A percentile compares a stretch with the other conserved stretches of the same genome.
phyloP scores from a whole-genome alignment of 1,140 invertebrate genomes.

The Drosophila ambigua region DNA sequence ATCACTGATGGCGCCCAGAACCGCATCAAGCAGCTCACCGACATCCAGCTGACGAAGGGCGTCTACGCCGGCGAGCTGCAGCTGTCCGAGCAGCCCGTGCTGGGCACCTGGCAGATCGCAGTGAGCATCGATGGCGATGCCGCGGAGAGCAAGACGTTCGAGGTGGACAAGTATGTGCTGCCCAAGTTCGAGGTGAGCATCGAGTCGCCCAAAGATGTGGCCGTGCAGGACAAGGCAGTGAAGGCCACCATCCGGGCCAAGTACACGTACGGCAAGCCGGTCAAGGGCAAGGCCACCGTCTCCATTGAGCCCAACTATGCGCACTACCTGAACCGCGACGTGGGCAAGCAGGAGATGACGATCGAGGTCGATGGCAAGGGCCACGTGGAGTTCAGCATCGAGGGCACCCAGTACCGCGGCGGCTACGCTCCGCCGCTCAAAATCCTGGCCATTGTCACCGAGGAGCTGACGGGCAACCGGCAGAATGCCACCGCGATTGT shows the following conservation, averaged over 20 bases:
- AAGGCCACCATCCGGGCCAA: slow-evolving; percentile 91
- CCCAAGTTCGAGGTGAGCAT: slow-evolving; percentile 96
- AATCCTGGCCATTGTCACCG: slow-evolving; percentile 90
- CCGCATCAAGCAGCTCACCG: slow-evolving; percentile 90
- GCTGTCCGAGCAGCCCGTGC: slow-evolving; percentile 92
- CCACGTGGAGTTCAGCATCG: slow-evolving; percentile 89
- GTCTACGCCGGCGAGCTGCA: slow-evolving; percentile 91
- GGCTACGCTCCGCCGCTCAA: slow-evolving; percentile 84
- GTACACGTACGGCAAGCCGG: slow-evolving; percentile 88
- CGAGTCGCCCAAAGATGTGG: slow-evolving; percentile 91
- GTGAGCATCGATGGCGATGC: slow-evolving; percentile 81
- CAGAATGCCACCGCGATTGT: slow-evolving; percentile 91
- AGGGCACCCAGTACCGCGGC: slow-evolving; percentile 84
- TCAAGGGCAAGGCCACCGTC: slow-evolving; percentile 90
- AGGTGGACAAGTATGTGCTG: slow-evolving; percentile 93
- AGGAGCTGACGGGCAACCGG: slow-evolving; percentile 88
- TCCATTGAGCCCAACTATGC: slow-evolving; percentile 85
- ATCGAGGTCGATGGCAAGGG: slow-evolving; percentile 89
- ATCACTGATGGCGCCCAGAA: slow-evolving; percentile 69
- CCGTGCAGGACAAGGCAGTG: slow-evolving; percentile 91
- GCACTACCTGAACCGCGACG: too few species aligned
- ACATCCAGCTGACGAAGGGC: slow-evolving; percentile 88
- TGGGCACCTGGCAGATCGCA: slow-evolving; percentile 95
- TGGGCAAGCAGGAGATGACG: slow-evolving; percentile 85
- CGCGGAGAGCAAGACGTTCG: slow-evolving; percentile 59